Conservation (phyloP, 2,113 vertebrate species). For the Lathamus discolor region DNA sequence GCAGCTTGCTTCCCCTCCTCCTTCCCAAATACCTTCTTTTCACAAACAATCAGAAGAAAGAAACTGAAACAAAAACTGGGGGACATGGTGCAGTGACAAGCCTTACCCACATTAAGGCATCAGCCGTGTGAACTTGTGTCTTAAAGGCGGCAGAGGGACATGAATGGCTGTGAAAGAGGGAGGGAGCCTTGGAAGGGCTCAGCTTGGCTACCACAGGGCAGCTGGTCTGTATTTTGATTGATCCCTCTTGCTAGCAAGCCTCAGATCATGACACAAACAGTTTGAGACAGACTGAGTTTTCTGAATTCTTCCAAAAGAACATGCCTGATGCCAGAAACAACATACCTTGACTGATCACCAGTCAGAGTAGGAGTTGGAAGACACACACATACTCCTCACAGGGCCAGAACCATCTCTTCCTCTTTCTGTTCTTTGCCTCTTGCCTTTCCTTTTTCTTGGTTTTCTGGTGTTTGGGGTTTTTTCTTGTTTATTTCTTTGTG, state of each 20-base stretch:
- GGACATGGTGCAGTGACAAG: accelerated
- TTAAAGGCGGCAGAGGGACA: neutral
- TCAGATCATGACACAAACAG: neutral
- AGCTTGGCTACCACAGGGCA: accelerated
- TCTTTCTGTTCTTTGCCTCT: neutral
- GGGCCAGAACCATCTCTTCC: neutral
- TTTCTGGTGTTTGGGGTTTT: neutral
- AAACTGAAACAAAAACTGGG: neutral
- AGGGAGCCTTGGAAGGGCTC: neutral
- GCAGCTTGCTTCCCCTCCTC: neutral
- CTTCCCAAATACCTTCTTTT: neutral
- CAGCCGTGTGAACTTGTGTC: accelerated
- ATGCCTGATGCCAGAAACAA: neutral
- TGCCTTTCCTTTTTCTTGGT: neutral
- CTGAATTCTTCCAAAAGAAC: neutral
- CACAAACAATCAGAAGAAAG: neutral
- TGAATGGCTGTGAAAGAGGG: accelerated
- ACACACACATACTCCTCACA: accelerated
- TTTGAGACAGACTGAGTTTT: neutral
- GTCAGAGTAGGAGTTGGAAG: neutral
- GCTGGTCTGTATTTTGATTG: accelerated
- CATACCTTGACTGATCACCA: neutral
- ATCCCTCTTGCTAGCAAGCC: neutral
- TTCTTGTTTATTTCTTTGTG: neutral
- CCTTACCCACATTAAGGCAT: accelerated